Evolutionary conservation across 2,888 invertebrate species (phyloP).

Genomic region (Torymus auratus): DNA sequence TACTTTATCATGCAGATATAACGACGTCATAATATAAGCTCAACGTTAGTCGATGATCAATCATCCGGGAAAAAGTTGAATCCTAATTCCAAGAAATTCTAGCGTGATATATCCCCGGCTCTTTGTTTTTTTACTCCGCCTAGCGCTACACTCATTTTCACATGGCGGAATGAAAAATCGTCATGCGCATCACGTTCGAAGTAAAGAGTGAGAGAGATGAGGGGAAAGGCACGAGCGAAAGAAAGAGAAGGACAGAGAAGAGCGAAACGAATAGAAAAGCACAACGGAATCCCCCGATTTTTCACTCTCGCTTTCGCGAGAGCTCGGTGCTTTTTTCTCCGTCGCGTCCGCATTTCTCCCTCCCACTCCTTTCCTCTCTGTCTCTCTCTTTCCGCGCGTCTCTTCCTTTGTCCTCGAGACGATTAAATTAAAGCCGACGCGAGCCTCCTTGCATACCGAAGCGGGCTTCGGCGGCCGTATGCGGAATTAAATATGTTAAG

Average conservation of each 20-base stretch:
- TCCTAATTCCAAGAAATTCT: neutral
- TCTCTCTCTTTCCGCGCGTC: neutral
- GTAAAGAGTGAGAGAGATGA: neutral
- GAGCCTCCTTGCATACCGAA: constrained; percentile 49
- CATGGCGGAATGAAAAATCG: constrained; percentile 1
- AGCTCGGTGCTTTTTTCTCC: neutral
- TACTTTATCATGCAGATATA: too few relatives aligned
- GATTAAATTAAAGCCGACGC: constrained; percentile 47
- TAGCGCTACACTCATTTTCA: constrained; percentile 17
- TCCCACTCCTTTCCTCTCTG: neutral
- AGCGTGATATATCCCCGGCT: constrained; percentile 2
- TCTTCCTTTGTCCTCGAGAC: constrained; percentile 31
- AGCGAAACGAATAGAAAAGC: neutral
- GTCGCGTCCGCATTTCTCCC: neutral
- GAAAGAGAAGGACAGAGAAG: neutral
- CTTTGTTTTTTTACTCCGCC: neutral
- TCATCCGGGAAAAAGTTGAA: too few relatives aligned
- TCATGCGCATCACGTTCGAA: constrained; percentile 23
- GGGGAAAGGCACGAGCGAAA: neutral
- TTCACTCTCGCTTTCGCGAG: constrained; percentile 45
- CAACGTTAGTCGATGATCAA: too few relatives aligned
- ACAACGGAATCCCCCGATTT: constrained; percentile 32
- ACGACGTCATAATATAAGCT: too few relatives aligned
- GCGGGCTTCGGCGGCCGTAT: constrained; percentile 8
- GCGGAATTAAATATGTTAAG: constrained; percentile 54